Base-by-base conservation (phyloP, 2,888 invertebrate species). In the Aleiodes alternator region DNA sequence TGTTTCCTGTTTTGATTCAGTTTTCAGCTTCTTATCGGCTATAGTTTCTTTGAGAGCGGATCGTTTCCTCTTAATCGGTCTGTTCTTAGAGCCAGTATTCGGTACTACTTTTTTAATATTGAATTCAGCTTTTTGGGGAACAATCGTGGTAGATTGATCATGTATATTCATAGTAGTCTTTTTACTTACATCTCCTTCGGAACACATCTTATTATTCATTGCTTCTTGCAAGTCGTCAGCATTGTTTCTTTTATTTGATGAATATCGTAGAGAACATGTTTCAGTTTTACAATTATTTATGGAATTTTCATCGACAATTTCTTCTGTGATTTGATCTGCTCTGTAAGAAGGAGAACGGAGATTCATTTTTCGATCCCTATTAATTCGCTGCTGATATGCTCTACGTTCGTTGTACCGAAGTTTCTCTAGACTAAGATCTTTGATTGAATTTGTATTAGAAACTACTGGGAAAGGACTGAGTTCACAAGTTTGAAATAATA, bases 391-490 rank as follows among this genome's bases (percentile, higher is more conserved):
- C 16, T 56, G 16, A 56, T 56, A 56, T 56, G 56, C 56, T 29
- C 16, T 56, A 1, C 23, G 23, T 56, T 56, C 56, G 14, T 56
- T 23, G 11, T 56, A 29, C 3, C 29, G 56, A 23, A 56, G 14
- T 16, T 61, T n/a, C n/a, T 61, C n/a, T 31, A 61, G 7, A 31
- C n/a, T 34, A 31, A 34, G 31, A 34, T 34, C 12, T n/a, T 31
- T 61, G n/a, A 14, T 31, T 34, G 59, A n/a, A 61, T 61, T 38
- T n/a, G 34, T n/a, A 61, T 38, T 61, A 34, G 59, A 61, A n/a
- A 34, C 34, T 34, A n/a, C 34, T 29, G 66, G 73, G 51, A 73
- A 73, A 12, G 53, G 53, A 38, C 23, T 34, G 9, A 73, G 66
- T 16, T 53, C 48, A 61, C 48, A 50, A 6, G 8, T 9, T 51